Base-by-base conservation (phyloP, 2,888 invertebrate genomes). In the Andricus quercusramuli region DNA sequence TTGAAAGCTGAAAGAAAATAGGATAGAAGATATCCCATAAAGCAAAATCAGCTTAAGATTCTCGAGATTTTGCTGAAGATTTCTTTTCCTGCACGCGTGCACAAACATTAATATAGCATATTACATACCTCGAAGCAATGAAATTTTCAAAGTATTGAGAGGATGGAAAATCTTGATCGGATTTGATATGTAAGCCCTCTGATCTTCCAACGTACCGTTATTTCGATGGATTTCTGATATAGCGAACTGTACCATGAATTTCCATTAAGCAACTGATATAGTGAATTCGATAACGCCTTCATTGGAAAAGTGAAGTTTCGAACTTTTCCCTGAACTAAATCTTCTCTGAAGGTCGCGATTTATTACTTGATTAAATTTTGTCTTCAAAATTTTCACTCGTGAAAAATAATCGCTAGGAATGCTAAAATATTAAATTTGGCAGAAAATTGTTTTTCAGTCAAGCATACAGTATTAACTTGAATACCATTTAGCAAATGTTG, bases 211-310 rank as follows among this genome's bases (percentile, higher is more conserved):
- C 20, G 11, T 8, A 41, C 41, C 29, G 29, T 22, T 29, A 70
- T 47, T 70, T 51, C 29, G 11, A 70, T 70, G 70, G 25, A 70
- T 29, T 47, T 70, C 70, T 70, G 51, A 70, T 70, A 29, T 17
- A 29, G 9, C 15, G 8, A 29, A 29, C 25, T 20, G 44, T 51
- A 29, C 22, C 29, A 70, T 51, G 17, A 51, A 70, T 51, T 25
- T 70, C 51, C 70, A 70, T 70, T 29, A 29, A 51, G 47, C 25
- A 47, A 25, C 70, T 70, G 47, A 70, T 68, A 68, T 62, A 29
- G 15, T 41, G 13, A 15, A 67, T 68, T 68, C 68, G 41, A 68
- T 44, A 68, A 44, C 47, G 68, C 44, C 44, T 15, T 67, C 9
- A 68, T 44, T 44, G 44, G 13, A 44, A 68, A 47, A 68, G 15